Percentiles rank a stretch among this genome's conserved stretches.
Conservation (phyloP, 1,140 invertebrate genomes). For the Sesamia nonagrioides region DNA sequence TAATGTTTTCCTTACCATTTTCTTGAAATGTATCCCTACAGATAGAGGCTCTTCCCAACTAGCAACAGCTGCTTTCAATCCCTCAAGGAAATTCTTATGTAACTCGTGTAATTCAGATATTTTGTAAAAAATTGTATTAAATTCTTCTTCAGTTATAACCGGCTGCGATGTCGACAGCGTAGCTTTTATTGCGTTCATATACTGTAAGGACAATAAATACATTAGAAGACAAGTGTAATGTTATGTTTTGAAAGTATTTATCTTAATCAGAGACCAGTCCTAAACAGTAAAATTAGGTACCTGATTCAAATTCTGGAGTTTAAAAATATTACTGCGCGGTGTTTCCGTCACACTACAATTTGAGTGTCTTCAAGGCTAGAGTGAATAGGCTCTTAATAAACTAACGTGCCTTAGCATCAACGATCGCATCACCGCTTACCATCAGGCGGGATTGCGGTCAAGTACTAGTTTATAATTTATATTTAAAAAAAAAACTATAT, state of each 20-base stretch:
- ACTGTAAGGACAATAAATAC: constrained; percentile 87
- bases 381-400: too few relatives aligned
- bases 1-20: constrained; percentile 84
- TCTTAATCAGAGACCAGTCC: too few relatives aligned
- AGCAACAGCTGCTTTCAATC: constrained; percentile 91
- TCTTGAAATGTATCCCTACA: constrained; percentile 95
- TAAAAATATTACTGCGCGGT: too few relatives aligned
- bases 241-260: not conserved
- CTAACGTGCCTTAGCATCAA: too few relatives aligned
- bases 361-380: too few relatives aligned
- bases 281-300: too few relatives aligned
- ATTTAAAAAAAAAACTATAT: too few relatives aligned
- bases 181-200: constrained; percentile 97
- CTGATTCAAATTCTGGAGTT: too few relatives aligned
- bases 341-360: too few relatives aligned
- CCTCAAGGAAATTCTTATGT: constrained; percentile 94
- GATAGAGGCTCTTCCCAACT: constrained; percentile 91
- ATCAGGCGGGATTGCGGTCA: too few relatives aligned
- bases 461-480: too few relatives aligned
- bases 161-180: constrained; percentile 95
- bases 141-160: constrained; percentile 95
- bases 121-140: constrained; percentile 97
- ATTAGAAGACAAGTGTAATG: not conserved
- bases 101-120: constrained; percentile 95
- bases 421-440: too few relatives aligned